Evolutionary conservation across 2,888 invertebrate species (phyloP), one percentile per base, ranked within the genome.

Genomic region (Ophion costatus): DNA sequence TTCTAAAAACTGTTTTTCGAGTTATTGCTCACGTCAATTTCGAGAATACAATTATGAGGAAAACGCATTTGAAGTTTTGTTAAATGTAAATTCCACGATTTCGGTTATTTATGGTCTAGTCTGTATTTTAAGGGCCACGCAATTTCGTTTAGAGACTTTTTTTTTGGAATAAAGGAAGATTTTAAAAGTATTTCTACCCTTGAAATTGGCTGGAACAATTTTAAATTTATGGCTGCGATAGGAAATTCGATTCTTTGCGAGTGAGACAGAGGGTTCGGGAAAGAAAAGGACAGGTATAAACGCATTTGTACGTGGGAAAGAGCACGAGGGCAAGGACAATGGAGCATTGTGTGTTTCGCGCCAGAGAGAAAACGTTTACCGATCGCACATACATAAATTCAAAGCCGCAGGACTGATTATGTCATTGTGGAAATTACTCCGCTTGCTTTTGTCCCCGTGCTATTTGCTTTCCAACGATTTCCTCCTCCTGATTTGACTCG

Each of bases 291-390:
- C 42, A 45, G 80, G 66, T 71, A 42, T 17, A n/a, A 64, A 66
- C 17, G 77, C 76, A 67, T 76, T 67, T 76, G 56, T 57, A 70
- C 59, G 69, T 64, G 77, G 17, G 77, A 67, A 77, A 77, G 77
- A 74, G 78, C 77, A 84, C 57, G 69, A 66, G 84, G 20, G 79
- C 81, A 76, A 82, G 79, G 80, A 84, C 84, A 84, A 84, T 84
- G 81, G 84, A 69, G 77, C 81, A 84, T 84, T 84, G 84, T 84
- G 80, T 81, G 57, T 33, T 66, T 57, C 57, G 57, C 14, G 45
- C 56, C 38, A 63, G 51, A 33, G 80, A 79, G 80, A 76, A 86
- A 87, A 73, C 74, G 78, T 74, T 85, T 80, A 77, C 85, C 80
- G 77, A 69, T 69, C 77, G 80, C 80, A 63, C 61, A 59, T 69